These are phyloP conservation scores for Scomber colias DNA, from an alignment of 2,113 vertebrate species.

Conservation along the genomic window DNA sequence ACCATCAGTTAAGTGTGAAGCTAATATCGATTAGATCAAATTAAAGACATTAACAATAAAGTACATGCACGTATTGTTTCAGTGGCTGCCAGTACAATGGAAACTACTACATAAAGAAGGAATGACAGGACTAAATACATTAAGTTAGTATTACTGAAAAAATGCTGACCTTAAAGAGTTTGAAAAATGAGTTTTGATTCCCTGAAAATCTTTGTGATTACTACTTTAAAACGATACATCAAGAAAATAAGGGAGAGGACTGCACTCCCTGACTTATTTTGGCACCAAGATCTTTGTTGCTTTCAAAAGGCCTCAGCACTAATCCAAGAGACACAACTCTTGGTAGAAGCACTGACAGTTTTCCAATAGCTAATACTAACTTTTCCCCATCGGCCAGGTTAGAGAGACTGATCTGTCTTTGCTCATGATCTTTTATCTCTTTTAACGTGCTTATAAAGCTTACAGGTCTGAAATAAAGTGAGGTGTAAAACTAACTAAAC, in stretches of 20 bases:
- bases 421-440: conserved; percentile 33
- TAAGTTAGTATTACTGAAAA: no score
- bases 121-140: no score
- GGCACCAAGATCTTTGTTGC: conserved; percentile 32
- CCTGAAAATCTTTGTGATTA: no score
- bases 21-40: no score
- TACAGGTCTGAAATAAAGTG: conserved; percentile 41
- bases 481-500: conserved; percentile 1
- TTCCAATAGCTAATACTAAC: conserved; percentile 52
- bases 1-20: no score
- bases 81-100: no score
- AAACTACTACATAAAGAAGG: no score
- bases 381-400: conserved; percentile 56
- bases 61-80: no score
- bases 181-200: no score
- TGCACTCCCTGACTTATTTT: conserved; percentile 23
- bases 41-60: no score
- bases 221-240: no score
- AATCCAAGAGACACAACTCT: conserved; percentile 47
- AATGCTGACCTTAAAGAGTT: no score
- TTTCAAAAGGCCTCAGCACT: conserved; percentile 38
- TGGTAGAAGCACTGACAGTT: conserved; percentile 46
- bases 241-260: background rate
- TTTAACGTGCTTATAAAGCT: conserved; percentile 34
- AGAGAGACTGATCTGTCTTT: conserved; percentile 49